phyloP scores from a whole-genome alignment of 2,888 invertebrate genomes.

The Tanytarsus gracilentus region DNA sequence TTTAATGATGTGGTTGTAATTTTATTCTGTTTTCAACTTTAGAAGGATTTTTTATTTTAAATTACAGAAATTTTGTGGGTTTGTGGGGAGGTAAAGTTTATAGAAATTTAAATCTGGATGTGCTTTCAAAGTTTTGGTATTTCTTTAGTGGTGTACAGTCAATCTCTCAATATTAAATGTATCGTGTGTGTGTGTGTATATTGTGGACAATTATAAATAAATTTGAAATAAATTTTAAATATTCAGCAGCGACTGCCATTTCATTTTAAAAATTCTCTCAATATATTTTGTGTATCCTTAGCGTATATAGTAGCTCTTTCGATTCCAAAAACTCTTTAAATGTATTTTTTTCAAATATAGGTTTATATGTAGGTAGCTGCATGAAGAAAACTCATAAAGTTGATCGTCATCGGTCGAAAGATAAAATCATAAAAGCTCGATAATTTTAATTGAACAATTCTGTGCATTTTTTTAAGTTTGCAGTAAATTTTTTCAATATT shows the following conservation, averaged over 20 bases:
- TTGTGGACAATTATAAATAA: too few species aligned
- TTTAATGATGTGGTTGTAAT: neutral
- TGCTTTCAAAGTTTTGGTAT: too few species aligned
- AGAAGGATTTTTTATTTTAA: neutral
- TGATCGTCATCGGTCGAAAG: neutral
- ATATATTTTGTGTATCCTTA: neutral
- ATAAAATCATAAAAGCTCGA: constrained; percentile 22
- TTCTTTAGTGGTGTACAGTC: too few species aligned
- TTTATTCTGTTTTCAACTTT: neutral
- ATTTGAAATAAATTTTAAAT: too few species aligned
- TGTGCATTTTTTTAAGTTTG: neutral
- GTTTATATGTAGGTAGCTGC: neutral
- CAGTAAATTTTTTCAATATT: constrained; percentile 22
- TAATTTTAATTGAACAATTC: constrained; percentile 13
- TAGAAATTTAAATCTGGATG: too few species aligned
- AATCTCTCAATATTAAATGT: too few species aligned
- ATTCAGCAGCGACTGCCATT: constrained; percentile 9
- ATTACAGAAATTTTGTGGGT: too few species aligned
- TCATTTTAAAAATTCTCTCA: neutral
- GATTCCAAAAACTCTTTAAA: constrained; percentile 20
- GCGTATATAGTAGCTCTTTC: constrained; percentile 25
- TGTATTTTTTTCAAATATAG: neutral
- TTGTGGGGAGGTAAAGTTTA: too few species aligned
- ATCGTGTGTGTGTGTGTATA: too few species aligned
- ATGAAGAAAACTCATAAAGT: neutral